Base-by-base conservation (phyloP, 2,888 invertebrate genomes). In the Andrena flavipes region DNA sequence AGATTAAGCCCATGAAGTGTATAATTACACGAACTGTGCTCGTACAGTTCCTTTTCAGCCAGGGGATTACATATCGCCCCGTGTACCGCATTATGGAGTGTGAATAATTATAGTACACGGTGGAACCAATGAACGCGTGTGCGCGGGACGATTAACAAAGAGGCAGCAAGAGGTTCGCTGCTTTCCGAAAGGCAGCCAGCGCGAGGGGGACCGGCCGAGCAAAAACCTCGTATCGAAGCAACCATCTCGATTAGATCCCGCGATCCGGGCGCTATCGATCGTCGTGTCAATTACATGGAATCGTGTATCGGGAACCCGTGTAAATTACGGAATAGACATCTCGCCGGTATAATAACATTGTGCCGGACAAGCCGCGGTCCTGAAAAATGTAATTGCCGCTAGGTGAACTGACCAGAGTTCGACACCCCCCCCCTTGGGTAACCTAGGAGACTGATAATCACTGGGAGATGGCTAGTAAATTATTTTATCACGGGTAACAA, bases 21-120 rank as follows among this genome's bases (percentile, higher is more conserved):
- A 76, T 86, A 87, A 87, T 87, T 87, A 87, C 82, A 74, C 80
- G 86, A 80, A 84, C 78, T 70, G 71, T 26, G 80, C 70, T 82
- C 85, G 76, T 82, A 70, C 60, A 62, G 80, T 85, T 84, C 84
- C 84, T 81, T 81, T 82, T 63, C 76, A 82, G 68, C 60, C 68
- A 54, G 69, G 70, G 76, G 87, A 87, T 87, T 86, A 84, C 86
- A 84, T 84, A 80, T 86, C 79, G 85, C 86, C 42, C 64, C 73
- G 69, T 76, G 74, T 71, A 72, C 75, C 49, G 87, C 82, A 74
- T 77, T 76, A 86, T 73, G 76, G 86, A 82, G 86, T 87, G 86
- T 84, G 86, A 87, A 87, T 87, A 87, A 87, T 87, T 87, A 86
- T 76, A 73, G 87, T 78, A 80, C 79, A 68, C 87, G 86, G 73